A percentile compares a stretch with the other conserved stretches of the same genome.
Conservation (phyloP, 2,888 invertebrate species). For the Plagodis dolabraria region DNA sequence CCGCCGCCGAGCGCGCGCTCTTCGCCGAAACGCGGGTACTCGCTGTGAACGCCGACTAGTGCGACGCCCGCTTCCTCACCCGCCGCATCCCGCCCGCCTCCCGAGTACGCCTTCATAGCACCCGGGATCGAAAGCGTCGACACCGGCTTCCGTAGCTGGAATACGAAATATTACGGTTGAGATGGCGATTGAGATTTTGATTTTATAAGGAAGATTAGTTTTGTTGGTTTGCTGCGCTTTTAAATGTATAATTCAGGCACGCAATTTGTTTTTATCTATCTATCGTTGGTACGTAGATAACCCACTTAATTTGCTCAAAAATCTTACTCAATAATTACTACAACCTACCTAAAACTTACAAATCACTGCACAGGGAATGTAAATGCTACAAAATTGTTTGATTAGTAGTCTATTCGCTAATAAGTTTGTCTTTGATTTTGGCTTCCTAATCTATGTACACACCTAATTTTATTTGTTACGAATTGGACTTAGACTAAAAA, state of each 20-base stretch:
- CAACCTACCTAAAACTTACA: no score
- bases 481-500: no score
- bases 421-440: no score
- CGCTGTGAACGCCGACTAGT: conserved; percentile 94
- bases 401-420: no score
- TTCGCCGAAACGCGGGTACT: conserved; percentile 96
- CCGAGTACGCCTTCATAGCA: conserved; percentile 92
- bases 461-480: no score
- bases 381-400: no score
- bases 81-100: conserved; percentile 85
- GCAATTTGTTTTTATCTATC: no score
- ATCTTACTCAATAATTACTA: no score
- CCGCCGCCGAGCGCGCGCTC: conserved; percentile 92
- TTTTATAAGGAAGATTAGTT: conserved; percentile 10
- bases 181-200: conserved; percentile 31
- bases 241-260: neutral
- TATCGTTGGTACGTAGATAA: no score
- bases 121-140: conserved; percentile 98
- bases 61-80: conserved; percentile 95
- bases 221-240: conserved; percentile 18
- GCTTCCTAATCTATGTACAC: no score
- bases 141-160: conserved; percentile 98
- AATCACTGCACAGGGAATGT: no score
- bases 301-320: no score
- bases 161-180: conserved; percentile 48